Evolutionary conservation across 2,113 vertebrate species (phyloP).

Genomic region (Sinocyclocheilus rhinocerous): DNA sequence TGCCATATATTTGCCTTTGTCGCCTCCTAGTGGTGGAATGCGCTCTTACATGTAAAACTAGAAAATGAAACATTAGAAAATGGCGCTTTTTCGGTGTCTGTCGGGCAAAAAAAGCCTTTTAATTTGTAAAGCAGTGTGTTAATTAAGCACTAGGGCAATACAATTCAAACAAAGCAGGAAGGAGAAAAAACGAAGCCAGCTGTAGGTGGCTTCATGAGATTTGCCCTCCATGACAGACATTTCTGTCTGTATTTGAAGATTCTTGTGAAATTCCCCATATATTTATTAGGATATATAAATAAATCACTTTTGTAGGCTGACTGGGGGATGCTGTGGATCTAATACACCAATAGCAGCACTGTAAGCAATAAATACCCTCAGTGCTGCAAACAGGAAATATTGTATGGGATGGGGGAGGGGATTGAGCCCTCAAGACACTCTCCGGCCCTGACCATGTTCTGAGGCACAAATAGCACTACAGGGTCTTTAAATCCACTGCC

Average conservation of each 20-base stretch:
- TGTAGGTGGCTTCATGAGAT: not conserved
- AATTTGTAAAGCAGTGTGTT: not conserved
- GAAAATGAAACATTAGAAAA: constrained; percentile 4
- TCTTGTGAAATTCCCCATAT: not conserved
- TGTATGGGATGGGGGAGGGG: constrained; percentile 15
- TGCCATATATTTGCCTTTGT: constrained; percentile 4
- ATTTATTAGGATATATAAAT: not conserved
- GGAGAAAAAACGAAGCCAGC: not conserved
- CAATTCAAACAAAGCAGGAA: not conserved
- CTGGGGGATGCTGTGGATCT: not conserved
- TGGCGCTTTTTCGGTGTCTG: not conserved
- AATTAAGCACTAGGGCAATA: too few relatives aligned
- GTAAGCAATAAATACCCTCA: not conserved
- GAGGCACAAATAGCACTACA: not conserved
- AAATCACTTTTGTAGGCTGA: not conserved
- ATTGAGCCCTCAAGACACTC: not conserved
- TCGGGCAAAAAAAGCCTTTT: not conserved
- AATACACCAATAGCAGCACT: constrained; percentile 2
- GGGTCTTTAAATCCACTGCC: not conserved
- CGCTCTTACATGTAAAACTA: not conserved
- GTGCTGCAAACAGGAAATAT: not conserved
- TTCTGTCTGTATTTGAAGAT: not conserved
- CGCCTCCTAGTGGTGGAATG: constrained; percentile 38
- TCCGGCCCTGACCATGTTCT: not conserved
- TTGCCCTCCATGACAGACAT: not conserved